phyloP scores from a whole-genome alignment of 2,888 invertebrate genomes.

The Biston stratarius region DNA sequence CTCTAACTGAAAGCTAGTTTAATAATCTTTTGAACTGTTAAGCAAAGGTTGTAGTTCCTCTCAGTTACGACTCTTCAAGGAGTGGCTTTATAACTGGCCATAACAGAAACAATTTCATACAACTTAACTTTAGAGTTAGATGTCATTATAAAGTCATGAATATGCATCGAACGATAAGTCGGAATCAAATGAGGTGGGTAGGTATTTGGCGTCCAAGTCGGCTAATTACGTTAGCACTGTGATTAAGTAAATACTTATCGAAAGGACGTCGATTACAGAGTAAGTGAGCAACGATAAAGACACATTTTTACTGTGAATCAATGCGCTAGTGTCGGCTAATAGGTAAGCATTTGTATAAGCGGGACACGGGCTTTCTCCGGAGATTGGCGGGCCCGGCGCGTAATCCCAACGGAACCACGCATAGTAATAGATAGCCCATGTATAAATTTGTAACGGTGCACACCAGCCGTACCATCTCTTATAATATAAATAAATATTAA shows the following conservation, averaged over 20 bases:
- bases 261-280: slow-evolving; percentile 66
- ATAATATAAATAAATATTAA: slow-evolving; percentile 73
- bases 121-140: slow-evolving; percentile 57
- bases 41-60: slow-evolving; percentile 43
- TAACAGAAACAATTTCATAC: slow-evolving; percentile 55
- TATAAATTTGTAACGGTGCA: slow-evolving; percentile 82
- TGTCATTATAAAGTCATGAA: slow-evolving; percentile 66
- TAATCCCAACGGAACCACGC: slow-evolving; percentile 74
- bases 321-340: slow-evolving; percentile 69
- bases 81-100: slow-evolving; percentile 53
- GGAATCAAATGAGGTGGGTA: slow-evolving; percentile 60
- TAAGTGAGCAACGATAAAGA: slow-evolving; percentile 64
- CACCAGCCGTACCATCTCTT: slow-evolving; percentile 63
- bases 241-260: slow-evolving; percentile 61
- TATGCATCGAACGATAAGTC: slow-evolving; percentile 66
- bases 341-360: slow-evolving; percentile 68
- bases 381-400: slow-evolving; percentile 64
- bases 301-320: slow-evolving; percentile 65
- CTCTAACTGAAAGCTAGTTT: slow-evolving; percentile 43
- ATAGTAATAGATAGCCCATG: slow-evolving; percentile 77
- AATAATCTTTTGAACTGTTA: slow-evolving; percentile 40
- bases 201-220: slow-evolving; percentile 58
- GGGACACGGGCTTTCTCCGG: slow-evolving; percentile 78
- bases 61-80: slow-evolving; percentile 49
- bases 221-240: slow-evolving; percentile 62